These are phyloP conservation scores for Gulo gulo DNA, from an alignment of 2,113 vertebrate genomes.

Conservation along the genomic window DNA sequence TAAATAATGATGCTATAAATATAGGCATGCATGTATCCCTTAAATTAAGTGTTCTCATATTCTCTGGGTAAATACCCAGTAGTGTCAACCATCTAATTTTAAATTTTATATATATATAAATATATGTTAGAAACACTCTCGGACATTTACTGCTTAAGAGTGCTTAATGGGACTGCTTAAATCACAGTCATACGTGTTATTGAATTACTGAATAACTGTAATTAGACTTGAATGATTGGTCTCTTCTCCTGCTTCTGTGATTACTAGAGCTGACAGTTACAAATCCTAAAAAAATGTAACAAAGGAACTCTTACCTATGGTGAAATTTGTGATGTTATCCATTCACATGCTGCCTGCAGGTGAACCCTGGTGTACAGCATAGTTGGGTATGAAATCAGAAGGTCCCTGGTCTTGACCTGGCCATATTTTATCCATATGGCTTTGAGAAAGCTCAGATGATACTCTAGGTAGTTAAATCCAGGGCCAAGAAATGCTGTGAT, in stretches of 20 bases:
- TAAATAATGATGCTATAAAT: background rate
- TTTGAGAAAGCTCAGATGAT: background rate
- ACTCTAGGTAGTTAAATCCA: background rate
- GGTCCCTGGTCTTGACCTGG: rapidly evolving
- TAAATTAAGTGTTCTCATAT: background rate
- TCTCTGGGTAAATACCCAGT: background rate
- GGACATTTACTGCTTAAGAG: background rate
- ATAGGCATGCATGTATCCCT: background rate
- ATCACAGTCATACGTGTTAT: background rate
- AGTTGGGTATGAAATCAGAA: background rate
- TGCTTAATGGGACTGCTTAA: background rate
- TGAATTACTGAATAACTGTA: background rate
- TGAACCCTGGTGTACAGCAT: rapidly evolving
- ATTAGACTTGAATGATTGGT: background rate
- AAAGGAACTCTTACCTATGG: rapidly evolving
- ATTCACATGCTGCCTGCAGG: background rate
- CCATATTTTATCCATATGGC: rapidly evolving
- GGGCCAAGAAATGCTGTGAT: no score
- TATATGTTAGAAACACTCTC: background rate
- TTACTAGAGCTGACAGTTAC: background rate
- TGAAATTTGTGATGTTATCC: background rate
- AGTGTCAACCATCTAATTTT: background rate
- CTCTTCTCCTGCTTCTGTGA: background rate
- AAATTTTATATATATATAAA: background rate
- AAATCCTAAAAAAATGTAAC: background rate